These are phyloP conservation scores for Psilopsiagon aurifrons DNA, from an alignment of 2,113 vertebrate genomes.

Conservation along the genomic window DNA sequence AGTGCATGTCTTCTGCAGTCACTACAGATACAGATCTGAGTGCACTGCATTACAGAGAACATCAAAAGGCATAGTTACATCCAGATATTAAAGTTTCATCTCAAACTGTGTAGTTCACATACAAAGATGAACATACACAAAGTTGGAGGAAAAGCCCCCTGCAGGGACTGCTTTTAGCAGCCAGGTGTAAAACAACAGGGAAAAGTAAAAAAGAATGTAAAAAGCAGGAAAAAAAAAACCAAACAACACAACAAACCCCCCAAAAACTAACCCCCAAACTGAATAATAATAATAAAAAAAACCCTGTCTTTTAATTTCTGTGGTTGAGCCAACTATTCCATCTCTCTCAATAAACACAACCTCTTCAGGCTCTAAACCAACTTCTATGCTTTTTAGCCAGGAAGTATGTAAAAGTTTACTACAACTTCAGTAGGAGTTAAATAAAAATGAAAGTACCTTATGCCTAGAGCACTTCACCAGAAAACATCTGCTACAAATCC, in stretches of 20 bases:
- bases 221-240: neutral
- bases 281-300: neutral
- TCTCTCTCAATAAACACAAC: neutral
- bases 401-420: neutral
- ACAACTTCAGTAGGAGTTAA: neutral
- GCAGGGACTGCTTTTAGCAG: neutral
- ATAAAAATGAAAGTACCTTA: slow-evolving; percentile 34
- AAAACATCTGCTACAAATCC: slow-evolving; percentile 41
- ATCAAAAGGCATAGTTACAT: neutral
- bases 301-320: neutral
- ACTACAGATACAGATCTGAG: neutral
- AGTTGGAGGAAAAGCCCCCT: neutral
- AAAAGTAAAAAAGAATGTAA: neutral
- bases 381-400: neutral
- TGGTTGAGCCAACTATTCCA: neutral
- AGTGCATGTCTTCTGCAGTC: neutral
- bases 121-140: neutral
- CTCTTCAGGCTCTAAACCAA: neutral
- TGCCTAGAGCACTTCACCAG: neutral
- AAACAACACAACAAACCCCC: no score
- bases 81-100: neutral
- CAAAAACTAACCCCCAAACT: neutral
- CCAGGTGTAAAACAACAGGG: neutral
- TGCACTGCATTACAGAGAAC: neutral
- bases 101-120: neutral